These are phyloP conservation scores for Scaptomyza caliginosa DNA, from an alignment of 2,888 invertebrate species.

Conservation along the genomic window DNA sequence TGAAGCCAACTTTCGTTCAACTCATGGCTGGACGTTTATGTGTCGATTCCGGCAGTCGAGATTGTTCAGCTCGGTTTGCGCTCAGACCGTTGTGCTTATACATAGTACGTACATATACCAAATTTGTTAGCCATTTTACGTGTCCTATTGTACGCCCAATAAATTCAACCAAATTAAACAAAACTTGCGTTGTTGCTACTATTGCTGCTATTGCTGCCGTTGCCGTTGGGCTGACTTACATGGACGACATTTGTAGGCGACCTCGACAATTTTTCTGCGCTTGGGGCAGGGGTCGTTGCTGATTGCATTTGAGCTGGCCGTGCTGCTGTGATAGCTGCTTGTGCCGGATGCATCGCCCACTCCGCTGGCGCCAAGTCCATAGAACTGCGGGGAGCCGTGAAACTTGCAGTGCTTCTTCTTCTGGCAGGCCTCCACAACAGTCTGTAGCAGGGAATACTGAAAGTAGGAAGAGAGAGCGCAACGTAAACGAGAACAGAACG, in stretches of 20 bases:
- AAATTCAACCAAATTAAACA: slow-evolving; percentile 57
- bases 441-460: slow-evolving; percentile 96
- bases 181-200: slow-evolving; percentile 41
- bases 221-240: slow-evolving; percentile 88
- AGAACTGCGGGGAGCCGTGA: slow-evolving; percentile 93
- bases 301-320: slow-evolving; percentile 79
- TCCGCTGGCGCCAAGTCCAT: slow-evolving; percentile 88
- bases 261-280: slow-evolving; percentile 95
- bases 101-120: neutral
- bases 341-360: slow-evolving; percentile 82
- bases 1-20: slow-evolving; percentile 38
- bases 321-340: slow-evolving; percentile 82
- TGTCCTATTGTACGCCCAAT: slow-evolving; percentile 52
- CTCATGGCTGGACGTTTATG: slow-evolving; percentile 55
- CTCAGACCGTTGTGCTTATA: slow-evolving; percentile 8
- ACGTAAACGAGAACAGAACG: slow-evolving; percentile 12
- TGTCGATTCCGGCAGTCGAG: slow-evolving; percentile 48
- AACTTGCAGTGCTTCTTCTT: slow-evolving; percentile 96
- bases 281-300: slow-evolving; percentile 93
- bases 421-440: slow-evolving; percentile 96
- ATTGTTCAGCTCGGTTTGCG: slow-evolving; percentile 39
- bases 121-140: slow-evolving; percentile 49
- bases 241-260: slow-evolving; percentile 98
- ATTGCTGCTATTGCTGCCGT: neutral
- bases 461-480: slow-evolving; percentile 20